phyloP scores from a whole-genome alignment of 2,797 vertebrate genomes.

The Buphagus erythrorhynchus region DNA sequence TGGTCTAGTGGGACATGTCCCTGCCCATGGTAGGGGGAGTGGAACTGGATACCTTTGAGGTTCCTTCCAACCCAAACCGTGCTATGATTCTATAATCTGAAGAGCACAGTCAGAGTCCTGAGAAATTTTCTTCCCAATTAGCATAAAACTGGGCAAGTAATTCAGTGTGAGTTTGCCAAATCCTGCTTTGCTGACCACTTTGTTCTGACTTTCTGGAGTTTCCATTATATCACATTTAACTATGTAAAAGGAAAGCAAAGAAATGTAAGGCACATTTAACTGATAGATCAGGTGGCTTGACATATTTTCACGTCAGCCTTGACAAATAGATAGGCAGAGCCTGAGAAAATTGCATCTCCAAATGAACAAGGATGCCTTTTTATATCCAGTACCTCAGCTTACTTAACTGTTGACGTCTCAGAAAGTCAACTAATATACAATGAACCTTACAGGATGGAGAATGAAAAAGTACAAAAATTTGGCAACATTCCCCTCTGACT shows the following conservation, averaged over 20 bases:
- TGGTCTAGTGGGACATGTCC: not conserved
- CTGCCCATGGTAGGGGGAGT: not conserved
- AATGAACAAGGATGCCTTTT: conserved; percentile 18
- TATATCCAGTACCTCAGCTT: conserved; percentile 10
- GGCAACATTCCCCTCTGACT: not conserved
- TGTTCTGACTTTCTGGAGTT: conserved; percentile 15
- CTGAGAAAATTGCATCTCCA: conserved; percentile 30
- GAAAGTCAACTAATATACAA: conserved; percentile 11
- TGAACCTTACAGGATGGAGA: not conserved
- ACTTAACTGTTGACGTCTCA: conserved; percentile 21
- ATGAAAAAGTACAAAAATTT: not conserved
- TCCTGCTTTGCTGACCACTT: not conserved
- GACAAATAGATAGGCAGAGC: conserved; percentile 27
- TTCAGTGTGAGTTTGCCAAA: not conserved
- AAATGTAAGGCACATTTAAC: conserved; percentile 4
- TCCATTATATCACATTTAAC: not conserved
- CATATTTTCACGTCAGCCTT: not conserved
- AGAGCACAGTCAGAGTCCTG: not conserved
- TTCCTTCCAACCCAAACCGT: not conserved
- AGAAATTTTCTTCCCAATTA: not conserved
- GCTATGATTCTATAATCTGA: not conserved
- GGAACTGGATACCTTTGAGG: not conserved
- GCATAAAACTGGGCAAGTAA: not conserved
- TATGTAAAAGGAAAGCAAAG: not conserved
- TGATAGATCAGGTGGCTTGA: not conserved